phyloP scores from a whole-genome alignment of 2,888 invertebrate species.

The Eristalis pertinax region DNA sequence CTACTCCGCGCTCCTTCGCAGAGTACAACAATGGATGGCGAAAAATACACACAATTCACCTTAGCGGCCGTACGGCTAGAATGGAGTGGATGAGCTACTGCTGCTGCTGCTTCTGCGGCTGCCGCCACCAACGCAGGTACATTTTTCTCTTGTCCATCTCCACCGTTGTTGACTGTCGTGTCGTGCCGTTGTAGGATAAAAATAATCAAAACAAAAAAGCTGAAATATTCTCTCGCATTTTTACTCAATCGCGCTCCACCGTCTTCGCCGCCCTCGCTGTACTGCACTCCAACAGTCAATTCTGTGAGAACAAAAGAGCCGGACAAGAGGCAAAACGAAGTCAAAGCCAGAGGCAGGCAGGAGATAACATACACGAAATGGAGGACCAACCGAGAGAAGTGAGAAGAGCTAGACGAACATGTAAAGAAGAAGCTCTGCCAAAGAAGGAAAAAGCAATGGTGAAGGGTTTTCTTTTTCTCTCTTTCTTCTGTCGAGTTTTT shows the following conservation, averaged over 20 bases:
- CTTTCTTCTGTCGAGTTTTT: slow-evolving; percentile 27
- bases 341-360: slow-evolving; percentile 15
- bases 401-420: not conserved
- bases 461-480: slow-evolving; percentile 40
- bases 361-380: slow-evolving; percentile 67
- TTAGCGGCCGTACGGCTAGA: slow-evolving; percentile 27
- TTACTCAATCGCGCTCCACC: slow-evolving; percentile 31
- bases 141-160: slow-evolving; percentile 37
- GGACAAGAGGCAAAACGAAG: slow-evolving; percentile 39
- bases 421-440: slow-evolving; percentile 38
- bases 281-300: not conserved
- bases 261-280: not conserved
- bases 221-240: slow-evolving; percentile 67
- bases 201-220: slow-evolving; percentile 73
- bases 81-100: not conserved
- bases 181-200: slow-evolving; percentile 54
- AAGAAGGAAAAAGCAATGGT: slow-evolving; percentile 14
- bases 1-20: not conserved
- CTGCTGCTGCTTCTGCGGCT: not conserved
- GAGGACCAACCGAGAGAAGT: slow-evolving; percentile 27
- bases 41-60: slow-evolving; percentile 52
- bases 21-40: slow-evolving; percentile 41
- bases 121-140: slow-evolving; percentile 65
- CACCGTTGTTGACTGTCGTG: not conserved
- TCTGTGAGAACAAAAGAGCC: slow-evolving; percentile 35